Evolutionary conservation across 1,140 invertebrate genomes (phyloP).

Genomic region (Hirudo medicinalis): DNA sequence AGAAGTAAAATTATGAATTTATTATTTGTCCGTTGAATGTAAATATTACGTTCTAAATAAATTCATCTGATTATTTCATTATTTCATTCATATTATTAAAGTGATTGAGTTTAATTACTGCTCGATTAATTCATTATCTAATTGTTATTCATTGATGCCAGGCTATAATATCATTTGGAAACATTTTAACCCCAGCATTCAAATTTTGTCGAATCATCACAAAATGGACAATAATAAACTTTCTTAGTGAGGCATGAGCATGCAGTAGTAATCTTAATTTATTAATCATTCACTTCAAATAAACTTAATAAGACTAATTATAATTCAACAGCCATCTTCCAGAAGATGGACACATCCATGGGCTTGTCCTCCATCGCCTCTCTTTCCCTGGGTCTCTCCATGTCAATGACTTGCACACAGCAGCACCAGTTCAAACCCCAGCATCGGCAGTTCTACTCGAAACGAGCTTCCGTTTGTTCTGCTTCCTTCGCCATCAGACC

Average conservation of each 20-base stretch:
- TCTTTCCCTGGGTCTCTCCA: conserved; percentile 13
- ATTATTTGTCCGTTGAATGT: no score
- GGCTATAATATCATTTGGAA: not conserved
- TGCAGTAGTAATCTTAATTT: no score
- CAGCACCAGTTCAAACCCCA: not conserved
- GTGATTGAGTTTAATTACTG: not conserved
- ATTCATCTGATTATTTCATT: not conserved
- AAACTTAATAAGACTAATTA: no score
- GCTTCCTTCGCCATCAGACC: no score
- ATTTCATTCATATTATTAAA: not conserved
- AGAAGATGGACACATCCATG: conserved; percentile 21
- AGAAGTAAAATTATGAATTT: conserved; percentile 13
- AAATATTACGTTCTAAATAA: no score
- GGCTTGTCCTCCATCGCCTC: conserved; percentile 16
- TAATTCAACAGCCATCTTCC: conserved; percentile 11
- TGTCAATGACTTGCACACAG: conserved; percentile 15
- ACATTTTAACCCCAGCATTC: not conserved
- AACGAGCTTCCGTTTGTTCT: no score
- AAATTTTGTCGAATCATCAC: not conserved
- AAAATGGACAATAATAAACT: not conserved
- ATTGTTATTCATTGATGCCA: not conserved
- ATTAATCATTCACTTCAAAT: no score
- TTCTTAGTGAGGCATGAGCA: not conserved
- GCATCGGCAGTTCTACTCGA: no score
- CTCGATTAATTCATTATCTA: not conserved